A percentile compares a stretch with the other conserved stretches of the same genome.
phyloP scores from a whole-genome alignment of 2,888 invertebrate genomes.

The Halictus ligatus region DNA sequence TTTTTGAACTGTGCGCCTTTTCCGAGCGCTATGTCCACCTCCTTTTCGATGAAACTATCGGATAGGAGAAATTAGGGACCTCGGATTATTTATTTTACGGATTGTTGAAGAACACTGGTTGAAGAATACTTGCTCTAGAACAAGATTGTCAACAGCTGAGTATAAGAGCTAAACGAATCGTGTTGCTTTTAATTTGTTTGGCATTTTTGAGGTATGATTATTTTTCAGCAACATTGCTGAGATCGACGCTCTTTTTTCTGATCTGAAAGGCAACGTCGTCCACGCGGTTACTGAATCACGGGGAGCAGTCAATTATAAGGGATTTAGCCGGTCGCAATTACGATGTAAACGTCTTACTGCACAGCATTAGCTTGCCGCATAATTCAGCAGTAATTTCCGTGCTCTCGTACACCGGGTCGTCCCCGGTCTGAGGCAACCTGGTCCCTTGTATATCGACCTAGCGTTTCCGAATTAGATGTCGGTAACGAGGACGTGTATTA shows the following conservation, averaged over 20 bases:
- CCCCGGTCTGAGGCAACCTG: not conserved
- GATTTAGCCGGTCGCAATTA: slow-evolving; percentile 54
- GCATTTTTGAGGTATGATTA: not conserved
- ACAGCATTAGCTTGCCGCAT: slow-evolving; percentile 57
- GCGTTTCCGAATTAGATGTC: not conserved
- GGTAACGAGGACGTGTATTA: slow-evolving; percentile 2
- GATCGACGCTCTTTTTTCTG: not conserved
- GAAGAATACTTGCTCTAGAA: too few species aligned
- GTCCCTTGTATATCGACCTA: not conserved
- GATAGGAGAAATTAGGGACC: not conserved
- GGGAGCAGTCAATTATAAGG: slow-evolving; percentile 44
- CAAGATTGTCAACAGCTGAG: too few species aligned
- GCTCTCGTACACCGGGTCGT: slow-evolving; percentile 7
- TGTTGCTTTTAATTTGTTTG: not conserved
- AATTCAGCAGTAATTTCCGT: slow-evolving; percentile 63
- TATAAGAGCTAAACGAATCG: not conserved
- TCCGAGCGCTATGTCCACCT: not conserved
- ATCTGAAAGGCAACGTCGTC: not conserved
- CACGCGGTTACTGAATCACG: slow-evolving; percentile 27
- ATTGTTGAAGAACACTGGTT: not conserved
- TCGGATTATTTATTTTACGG: not conserved
- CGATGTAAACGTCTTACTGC: slow-evolving; percentile 60
- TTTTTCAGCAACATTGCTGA: not conserved
- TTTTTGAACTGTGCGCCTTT: not conserved
- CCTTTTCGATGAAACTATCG: not conserved